A percentile compares a stretch with the other conserved stretches of the same genome.
phyloP scores from a whole-genome alignment of 2,797 vertebrate species.

The Pithecia hirsuta region DNA sequence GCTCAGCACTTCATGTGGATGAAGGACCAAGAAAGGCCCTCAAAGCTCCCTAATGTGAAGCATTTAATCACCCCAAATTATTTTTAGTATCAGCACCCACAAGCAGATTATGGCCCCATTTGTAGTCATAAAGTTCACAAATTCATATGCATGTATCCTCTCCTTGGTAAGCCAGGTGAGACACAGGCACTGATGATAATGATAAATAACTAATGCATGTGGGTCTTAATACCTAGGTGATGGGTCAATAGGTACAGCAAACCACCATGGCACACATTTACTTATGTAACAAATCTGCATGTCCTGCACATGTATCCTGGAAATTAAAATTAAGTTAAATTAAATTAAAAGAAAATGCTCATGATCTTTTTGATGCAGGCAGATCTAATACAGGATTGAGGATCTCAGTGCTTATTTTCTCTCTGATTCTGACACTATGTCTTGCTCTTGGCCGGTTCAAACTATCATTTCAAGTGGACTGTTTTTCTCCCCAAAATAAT shows the following conservation, averaged over 20 bases:
- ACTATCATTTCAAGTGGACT: not conserved
- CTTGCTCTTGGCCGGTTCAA: not conserved
- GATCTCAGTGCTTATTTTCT: not conserved
- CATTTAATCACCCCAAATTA: not conserved
- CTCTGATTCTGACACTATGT: not conserved
- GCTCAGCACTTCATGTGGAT: not conserved
- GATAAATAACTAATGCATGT: too few relatives aligned
- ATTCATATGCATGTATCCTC: not conserved
- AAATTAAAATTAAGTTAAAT: too few relatives aligned
- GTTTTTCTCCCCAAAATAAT: not conserved
- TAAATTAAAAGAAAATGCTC: not conserved
- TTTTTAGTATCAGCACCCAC: not conserved
- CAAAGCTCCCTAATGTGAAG: not conserved
- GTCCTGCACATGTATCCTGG: too few relatives aligned
- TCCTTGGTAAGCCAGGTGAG: not conserved
- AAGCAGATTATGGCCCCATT: not conserved
- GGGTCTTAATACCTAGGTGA: too few relatives aligned
- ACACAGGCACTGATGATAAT: not conserved
- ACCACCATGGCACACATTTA: too few relatives aligned
- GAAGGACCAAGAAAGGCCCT: not conserved
- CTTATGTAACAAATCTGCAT: too few relatives aligned
- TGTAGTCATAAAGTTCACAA: not conserved
- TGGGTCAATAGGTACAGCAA: too few relatives aligned
- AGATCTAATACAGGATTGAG: not conserved
- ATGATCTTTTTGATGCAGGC: not conserved